Conservation (phyloP, 2,797 vertebrate species). For the Thripadectes ignobilis region DNA sequence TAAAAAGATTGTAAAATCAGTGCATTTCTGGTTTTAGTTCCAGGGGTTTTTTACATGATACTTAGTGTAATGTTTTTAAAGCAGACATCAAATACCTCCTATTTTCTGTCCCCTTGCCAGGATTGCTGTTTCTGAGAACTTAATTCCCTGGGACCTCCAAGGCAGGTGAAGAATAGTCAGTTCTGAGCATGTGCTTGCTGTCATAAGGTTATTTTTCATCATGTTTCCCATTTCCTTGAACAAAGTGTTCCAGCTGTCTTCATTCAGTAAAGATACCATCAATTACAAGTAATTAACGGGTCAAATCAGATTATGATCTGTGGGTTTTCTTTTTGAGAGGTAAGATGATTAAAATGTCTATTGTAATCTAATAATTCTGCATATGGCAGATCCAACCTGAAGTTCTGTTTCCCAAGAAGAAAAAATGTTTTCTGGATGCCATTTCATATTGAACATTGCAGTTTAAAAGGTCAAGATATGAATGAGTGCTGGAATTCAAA, state of each 20-base stretch:
- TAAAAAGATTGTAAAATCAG: neutral
- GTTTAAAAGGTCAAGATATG: neutral
- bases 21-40: neutral
- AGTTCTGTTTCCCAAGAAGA: neutral
- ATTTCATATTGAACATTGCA: neutral
- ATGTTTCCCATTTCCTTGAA: neutral
- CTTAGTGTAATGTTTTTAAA: neutral
- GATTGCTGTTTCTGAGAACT: neutral
- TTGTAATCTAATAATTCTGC: neutral
- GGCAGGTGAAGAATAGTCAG: neutral
- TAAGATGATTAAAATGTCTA: neutral
- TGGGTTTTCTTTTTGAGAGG: slow-evolving; percentile 1
- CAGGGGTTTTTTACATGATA: neutral
- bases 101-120: neutral
- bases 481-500: neutral
- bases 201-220: slow-evolving; percentile 5
- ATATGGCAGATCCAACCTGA: neutral
- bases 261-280: neutral
- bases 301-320: slow-evolving; percentile 4
- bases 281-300: slow-evolving; percentile 11
- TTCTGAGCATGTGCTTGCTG: neutral
- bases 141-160: neutral
- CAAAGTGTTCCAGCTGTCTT: slow-evolving; percentile 12
- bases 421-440: neutral
- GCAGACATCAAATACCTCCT: neutral